Evolutionary conservation across 2,888 invertebrate genomes (phyloP), one percentile per base, ranked within the genome.

Genomic region (Cerastis leucographa): DNA sequence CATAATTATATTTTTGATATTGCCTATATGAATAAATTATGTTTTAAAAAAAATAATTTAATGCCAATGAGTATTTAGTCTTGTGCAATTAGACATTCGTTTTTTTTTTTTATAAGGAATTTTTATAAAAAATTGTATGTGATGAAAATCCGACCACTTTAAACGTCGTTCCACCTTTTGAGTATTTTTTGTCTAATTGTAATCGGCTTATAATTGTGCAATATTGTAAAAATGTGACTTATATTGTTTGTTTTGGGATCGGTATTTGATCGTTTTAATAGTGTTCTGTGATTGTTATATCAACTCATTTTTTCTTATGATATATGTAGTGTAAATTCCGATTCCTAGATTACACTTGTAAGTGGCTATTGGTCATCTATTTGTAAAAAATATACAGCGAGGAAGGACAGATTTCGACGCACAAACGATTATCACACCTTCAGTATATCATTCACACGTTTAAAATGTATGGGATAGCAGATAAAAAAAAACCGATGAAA

Each of bases 1-100:
- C n/a, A 56, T 76, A n/a, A n/a, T n/a, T n/a, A 17, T 65, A 29
- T 77, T 56, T 76, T 76, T 25, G 22, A 65, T 29, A 65, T 54
- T 76, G 56, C 6, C 2, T 40, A 11, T 11, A 11, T 54, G 8
- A 46, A 12, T 49, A 35, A 77, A 66, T 66, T 12, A 49, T 40
- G 14, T 35, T n/a, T n/a, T 35, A 8, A 49, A 61, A 62, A 22
- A 11, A 64, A 14, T 1, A 29, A 14, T 6, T 56, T 25, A 62
- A 62, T 14, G 25, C 17, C 29, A 46, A 69, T 59, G 22, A 17
- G 22, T 59, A 46, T 69, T 19, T 56, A 56, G 56, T 56, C 14
- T 25, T 25, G 56, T 56, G 56, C 56, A 59, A 25, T 17, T 29
- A 29, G 56, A 35, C 35, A 35, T 35, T 2, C 1, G 35, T 35